Conservation (phyloP, 1,140 invertebrate species). For the Galleria mellonella region DNA sequence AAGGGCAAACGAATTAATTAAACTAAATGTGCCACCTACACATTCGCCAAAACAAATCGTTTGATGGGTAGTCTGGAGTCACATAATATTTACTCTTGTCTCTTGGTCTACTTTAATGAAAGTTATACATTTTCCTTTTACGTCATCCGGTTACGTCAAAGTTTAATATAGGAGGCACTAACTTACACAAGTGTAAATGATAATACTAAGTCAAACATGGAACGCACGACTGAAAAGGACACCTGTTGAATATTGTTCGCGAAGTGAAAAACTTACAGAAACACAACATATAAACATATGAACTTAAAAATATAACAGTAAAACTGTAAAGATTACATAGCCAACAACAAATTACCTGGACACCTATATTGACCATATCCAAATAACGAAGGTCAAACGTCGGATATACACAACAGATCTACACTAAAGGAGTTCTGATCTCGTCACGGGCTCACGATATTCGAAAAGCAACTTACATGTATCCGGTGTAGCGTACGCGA, state of each 20-base stretch:
- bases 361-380: slow-evolving; percentile 43
- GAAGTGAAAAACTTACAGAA: not conserved
- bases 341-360: slow-evolving; percentile 23
- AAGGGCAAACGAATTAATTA: slow-evolving; percentile 9
- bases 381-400: slow-evolving; percentile 12
- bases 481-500: slow-evolving; percentile 28
- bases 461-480: slow-evolving; percentile 51
- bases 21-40: slow-evolving; percentile 4
- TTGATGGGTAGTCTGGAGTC: not conserved
- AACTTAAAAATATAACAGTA: not conserved
- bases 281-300: not conserved
- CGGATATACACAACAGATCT: not conserved
- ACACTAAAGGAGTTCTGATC: slow-evolving; percentile 18
- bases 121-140: too few relatives aligned
- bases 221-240: slow-evolving; percentile 1
- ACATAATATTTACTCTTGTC: too few relatives aligned
- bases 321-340: too few relatives aligned
- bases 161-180: too few relatives aligned
- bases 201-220: not conserved
- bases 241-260: slow-evolving; percentile 17
- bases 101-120: too few relatives aligned
- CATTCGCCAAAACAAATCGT: not conserved
- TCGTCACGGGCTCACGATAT: slow-evolving; percentile 36
- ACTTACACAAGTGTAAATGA: too few relatives aligned
- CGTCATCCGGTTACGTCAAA: too few relatives aligned